Percentiles rank a stretch among this genome's conserved stretches.
Conservation (phyloP, 2,113 vertebrate genomes). For the Mus spicilegus region DNA sequence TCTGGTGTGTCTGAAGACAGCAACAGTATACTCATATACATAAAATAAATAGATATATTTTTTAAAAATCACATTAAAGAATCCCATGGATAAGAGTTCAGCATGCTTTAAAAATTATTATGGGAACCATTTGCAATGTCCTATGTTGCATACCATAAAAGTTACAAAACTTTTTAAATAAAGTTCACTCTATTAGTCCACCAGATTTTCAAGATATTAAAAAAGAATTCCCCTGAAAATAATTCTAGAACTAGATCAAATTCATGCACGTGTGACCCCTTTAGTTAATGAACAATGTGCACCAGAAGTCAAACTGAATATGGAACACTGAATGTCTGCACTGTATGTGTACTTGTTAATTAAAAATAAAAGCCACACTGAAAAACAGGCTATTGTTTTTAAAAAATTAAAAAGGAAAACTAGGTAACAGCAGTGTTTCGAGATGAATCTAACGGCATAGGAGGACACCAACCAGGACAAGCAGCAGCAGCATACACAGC, state of each 20-base stretch:
- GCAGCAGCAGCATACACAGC: background rate
- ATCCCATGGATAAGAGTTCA: background rate
- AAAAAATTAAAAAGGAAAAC: slow-evolving; percentile 13
- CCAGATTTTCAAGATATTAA: slow-evolving; percentile 52
- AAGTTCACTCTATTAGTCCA: slow-evolving; percentile 31
- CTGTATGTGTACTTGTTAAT: background rate
- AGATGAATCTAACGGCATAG: background rate
- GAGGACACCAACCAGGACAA: background rate
- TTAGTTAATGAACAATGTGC: background rate
- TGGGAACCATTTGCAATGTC: slow-evolving; percentile 34
- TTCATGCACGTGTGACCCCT: background rate
- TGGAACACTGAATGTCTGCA: background rate
- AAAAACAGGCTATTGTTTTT: background rate
- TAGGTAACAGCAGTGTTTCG: slow-evolving; percentile 10
- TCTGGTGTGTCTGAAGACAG: too few relatives aligned
- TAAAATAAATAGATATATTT: too few relatives aligned
- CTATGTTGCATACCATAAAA: slow-evolving; percentile 6
- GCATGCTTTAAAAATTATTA: slow-evolving; percentile 58
- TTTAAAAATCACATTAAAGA: background rate
- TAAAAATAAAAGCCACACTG: background rate
- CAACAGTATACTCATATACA: too few relatives aligned
- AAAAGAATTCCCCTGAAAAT: background rate
- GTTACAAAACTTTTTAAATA: slow-evolving; percentile 36
- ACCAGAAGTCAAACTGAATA: slow-evolving; percentile 12
- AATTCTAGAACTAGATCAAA: slow-evolving; percentile 26